Base-by-base conservation (phyloP, 1,140 invertebrate genomes). In the Sinonovacula constricta region DNA sequence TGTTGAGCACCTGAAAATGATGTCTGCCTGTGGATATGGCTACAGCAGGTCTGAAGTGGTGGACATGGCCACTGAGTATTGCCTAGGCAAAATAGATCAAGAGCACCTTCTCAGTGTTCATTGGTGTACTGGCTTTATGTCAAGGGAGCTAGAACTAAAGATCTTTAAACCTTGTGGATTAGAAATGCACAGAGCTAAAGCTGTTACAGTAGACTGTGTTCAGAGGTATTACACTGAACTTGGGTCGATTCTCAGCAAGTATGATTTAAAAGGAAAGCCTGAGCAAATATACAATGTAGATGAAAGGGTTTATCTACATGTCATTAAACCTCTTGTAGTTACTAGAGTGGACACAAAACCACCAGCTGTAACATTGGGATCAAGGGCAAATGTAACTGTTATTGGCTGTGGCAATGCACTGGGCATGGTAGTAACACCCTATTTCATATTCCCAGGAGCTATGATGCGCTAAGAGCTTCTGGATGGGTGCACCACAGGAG, bases 351-450 rank as follows among this genome's bases (percentile, higher is more conserved):
- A 33, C 18, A 14, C 34, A n/a, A 33, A 14, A 24, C 85, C 88
- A 54, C 86, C 83, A 59, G 62, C 30, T 67, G 88, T 91, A 81
- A 75, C 91, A 2, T 81, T 87, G 39, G 30, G 80, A 81, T 90
- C 87, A 82, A 88, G 83, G n/a, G n/a, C n/a, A n/a, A n/a, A n/a
- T 91, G n/a, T n/a, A n/a, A n/a, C n/a, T n/a, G n/a, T n/a, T n/a
- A n/a, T n/a, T n/a, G n/a, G n/a, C n/a, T n/a, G 90, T 84, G 85
- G 57, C 10, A 91, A 87, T 86, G 89, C 89, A 67, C n/a, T 86
- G 15, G 87, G 89, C 51, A 39, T 76, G 26, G 74, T 65, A 53
- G 85, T 90, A 34, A 88, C 88, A 14, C 86, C 90, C n/a, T n/a
- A n/a, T n/a, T n/a, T n/a, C n/a, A 57, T 91, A 24, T 92, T 91